Evolutionary conservation across 2,113 vertebrate genomes (phyloP).

Genomic region (Pyxicephalus adspersus): DNA sequence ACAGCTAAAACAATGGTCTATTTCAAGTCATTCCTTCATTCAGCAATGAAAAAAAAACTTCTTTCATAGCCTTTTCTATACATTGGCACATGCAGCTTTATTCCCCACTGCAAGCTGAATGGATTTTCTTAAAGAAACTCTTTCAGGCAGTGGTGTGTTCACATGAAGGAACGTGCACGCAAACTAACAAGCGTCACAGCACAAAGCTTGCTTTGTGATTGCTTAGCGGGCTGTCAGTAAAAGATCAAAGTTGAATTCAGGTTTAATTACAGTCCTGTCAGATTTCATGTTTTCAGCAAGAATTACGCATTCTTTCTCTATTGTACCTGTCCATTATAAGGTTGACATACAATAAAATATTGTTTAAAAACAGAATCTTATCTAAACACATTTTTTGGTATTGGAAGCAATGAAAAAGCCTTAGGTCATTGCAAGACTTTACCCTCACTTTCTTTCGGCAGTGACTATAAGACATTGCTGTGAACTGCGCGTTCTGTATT

Average conservation of each 20-base stretch:
- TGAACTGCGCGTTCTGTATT: too few species aligned
- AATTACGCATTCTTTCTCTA: background rate
- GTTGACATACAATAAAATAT: too few species aligned
- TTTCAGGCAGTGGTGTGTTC: background rate
- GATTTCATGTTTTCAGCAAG: background rate
- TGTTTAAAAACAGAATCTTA: too few species aligned
- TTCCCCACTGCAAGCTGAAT: background rate
- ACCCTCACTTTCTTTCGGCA: too few species aligned
- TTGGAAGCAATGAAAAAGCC: too few species aligned
- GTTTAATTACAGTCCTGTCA: constrained; percentile 43
- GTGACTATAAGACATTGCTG: too few species aligned
- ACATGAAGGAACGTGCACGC: background rate
- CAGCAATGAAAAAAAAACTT: background rate
- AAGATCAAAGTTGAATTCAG: constrained; percentile 9
- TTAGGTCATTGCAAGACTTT: too few species aligned
- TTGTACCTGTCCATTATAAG: too few species aligned
- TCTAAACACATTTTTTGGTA: too few species aligned
- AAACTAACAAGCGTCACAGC: constrained; percentile 21
- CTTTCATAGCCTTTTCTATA: background rate
- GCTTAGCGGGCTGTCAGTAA: constrained; percentile 7
- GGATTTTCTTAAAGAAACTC: background rate
- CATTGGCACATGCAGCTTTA: background rate
- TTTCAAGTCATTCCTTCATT: background rate
- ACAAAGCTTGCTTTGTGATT: constrained; percentile 18
- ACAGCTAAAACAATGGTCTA: too few species aligned